Evolutionary conservation across 2,888 invertebrate genomes (phyloP).

Genomic region (Drosophila nr. medialis): DNA sequence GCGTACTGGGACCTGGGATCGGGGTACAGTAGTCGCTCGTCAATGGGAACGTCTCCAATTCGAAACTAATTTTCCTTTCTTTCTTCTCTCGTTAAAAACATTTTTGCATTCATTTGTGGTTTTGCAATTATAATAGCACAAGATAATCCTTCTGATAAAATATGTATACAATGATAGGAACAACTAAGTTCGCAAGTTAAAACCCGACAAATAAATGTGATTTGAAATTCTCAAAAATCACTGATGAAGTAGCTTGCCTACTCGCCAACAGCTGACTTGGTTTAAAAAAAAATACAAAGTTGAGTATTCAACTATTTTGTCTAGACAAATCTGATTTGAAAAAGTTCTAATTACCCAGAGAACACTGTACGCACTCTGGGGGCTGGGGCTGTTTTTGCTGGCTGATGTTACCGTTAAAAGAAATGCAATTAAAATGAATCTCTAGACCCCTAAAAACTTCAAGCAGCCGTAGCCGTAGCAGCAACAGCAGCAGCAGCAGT

Average conservation of each 20-base stretch:
- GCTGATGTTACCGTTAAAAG: slow-evolving; percentile 77
- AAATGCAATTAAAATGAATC: slow-evolving; percentile 80
- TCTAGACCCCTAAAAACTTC: slow-evolving; percentile 75
- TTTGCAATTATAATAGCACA: no score
- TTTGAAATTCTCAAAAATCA: background rate
- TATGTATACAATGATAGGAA: no score
- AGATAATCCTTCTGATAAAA: background rate
- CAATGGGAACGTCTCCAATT: background rate
- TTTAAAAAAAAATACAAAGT: background rate
- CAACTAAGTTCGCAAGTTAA: no score
- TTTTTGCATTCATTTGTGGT: no score
- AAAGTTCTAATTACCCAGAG: background rate
- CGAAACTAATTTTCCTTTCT: background rate
- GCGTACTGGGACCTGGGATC: background rate
- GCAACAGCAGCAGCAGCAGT: background rate
- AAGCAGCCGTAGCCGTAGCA: slow-evolving; percentile 17
- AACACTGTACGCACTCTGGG: slow-evolving; percentile 6
- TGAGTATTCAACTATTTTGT: background rate
- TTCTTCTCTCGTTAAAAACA: no score
- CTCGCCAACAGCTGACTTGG: background rate
- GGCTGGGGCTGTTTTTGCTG: slow-evolving; percentile 28
- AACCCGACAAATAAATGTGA: background rate
- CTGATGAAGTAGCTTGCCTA: background rate
- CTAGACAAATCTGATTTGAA: background rate
- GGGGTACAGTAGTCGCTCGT: slow-evolving; percentile 1